Percentiles rank a stretch among this genome's conserved stretches.
These are phyloP conservation scores for Acropora yongei DNA, from an alignment of 64 coral and sea anemone species.

Conservation along the genomic window DNA sequence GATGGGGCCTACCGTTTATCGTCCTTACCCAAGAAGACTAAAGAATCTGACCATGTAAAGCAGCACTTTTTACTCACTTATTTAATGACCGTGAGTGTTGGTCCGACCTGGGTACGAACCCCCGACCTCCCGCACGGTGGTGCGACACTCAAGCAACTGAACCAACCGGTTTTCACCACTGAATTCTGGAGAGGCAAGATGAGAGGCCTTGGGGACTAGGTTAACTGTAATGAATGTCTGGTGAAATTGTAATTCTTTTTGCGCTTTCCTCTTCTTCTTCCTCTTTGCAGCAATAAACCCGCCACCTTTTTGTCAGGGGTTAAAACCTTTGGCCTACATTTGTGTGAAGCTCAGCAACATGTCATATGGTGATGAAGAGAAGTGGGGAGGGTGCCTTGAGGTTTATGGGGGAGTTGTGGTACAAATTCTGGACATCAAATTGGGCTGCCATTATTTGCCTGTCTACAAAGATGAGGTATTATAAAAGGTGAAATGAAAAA, in stretches of 20 bases:
- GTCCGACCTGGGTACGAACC: no score
- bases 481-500: neutral
- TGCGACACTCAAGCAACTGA: no score
- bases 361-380: slow-evolving; percentile 25
- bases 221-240: neutral
- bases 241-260: neutral
- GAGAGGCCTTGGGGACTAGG: neutral
- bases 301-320: slow-evolving; percentile 25
- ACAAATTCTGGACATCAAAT: neutral
- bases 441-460: slow-evolving; percentile 20
- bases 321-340: neutral
- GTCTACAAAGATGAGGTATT: neutral
- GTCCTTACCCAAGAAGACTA: no score
- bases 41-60: no score
- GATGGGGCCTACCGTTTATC: no score
- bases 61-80: no score
- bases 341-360: slow-evolving; percentile 25
- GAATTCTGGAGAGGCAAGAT: no score
- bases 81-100: no score
- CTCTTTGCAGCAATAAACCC: slow-evolving; percentile 12
- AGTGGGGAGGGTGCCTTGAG: slow-evolving; percentile 42
- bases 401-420: neutral
- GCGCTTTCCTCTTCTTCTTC: neutral
- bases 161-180: no score
- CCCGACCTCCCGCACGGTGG: no score